These are phyloP conservation scores for Cyprinella venusta DNA, from an alignment of 2,797 vertebrate genomes.

Conservation along the genomic window DNA sequence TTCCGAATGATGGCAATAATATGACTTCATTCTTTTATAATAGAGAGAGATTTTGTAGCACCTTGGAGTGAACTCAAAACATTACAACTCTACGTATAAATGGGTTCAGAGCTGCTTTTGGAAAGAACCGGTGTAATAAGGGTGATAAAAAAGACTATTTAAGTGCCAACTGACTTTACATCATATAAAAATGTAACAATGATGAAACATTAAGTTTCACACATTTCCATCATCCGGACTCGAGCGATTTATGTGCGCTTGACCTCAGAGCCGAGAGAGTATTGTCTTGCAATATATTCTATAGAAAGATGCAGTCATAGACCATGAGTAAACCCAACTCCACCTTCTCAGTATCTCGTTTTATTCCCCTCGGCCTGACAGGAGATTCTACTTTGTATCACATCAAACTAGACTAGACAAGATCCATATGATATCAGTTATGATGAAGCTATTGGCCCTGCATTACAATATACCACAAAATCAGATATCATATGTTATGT, in stretches of 20 bases:
- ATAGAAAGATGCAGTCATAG: slow-evolving; percentile 31
- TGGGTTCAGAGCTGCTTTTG: background rate
- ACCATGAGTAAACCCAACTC: slow-evolving; percentile 31
- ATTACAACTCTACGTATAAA: background rate
- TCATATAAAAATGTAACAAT: slow-evolving; percentile 11
- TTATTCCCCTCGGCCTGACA: slow-evolving; percentile 1
- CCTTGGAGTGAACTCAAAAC: background rate
- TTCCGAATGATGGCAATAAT: background rate
- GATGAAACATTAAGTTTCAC: slow-evolving; percentile 12
- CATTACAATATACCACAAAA: slow-evolving; percentile 1
- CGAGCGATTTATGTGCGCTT: slow-evolving; percentile 26
- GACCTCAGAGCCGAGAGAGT: slow-evolving; percentile 48
- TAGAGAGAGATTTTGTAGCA: background rate
- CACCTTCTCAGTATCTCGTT: slow-evolving; percentile 13
- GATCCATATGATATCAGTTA: slow-evolving; percentile 19
- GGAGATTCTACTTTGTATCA: slow-evolving; percentile 16
- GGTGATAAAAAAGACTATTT: background rate
- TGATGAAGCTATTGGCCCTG: slow-evolving; percentile 9
- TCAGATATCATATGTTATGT: background rate
- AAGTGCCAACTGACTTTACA: slow-evolving; percentile 5
- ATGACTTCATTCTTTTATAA: background rate
- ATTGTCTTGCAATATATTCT: slow-evolving; percentile 46
- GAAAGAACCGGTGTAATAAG: background rate
- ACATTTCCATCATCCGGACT: slow-evolving; percentile 17
- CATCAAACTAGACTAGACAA: background rate